These are phyloP conservation scores for Pantherophis alleghaniensis DNA, from an alignment of 2,797 vertebrate genomes.

Conservation along the genomic window DNA sequence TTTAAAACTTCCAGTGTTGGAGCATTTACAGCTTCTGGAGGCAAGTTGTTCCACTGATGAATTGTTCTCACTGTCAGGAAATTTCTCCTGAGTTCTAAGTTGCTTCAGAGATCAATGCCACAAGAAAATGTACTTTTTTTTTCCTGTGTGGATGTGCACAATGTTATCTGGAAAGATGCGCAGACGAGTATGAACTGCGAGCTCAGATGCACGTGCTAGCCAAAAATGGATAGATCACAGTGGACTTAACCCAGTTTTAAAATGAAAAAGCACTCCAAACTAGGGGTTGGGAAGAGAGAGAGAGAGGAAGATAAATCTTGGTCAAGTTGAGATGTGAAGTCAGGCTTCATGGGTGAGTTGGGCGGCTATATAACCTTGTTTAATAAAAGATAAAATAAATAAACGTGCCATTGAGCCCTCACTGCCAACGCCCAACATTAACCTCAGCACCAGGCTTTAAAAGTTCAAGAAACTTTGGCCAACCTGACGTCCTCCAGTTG, in stretches of 20 bases:
- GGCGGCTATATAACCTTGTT: not conserved
- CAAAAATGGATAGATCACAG: not conserved
- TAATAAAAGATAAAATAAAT: not conserved
- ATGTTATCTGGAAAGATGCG: not conserved
- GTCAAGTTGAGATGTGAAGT: not conserved
- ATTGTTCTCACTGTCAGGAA: too few species aligned
- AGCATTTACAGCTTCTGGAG: too few species aligned
- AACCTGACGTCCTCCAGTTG: not conserved
- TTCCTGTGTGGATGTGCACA: accelerated
- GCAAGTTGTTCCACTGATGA: too few species aligned
- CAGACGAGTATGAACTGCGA: not conserved
- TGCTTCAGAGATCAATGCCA: too few species aligned
- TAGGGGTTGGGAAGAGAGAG: not conserved
- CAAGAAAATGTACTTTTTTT: not conserved
- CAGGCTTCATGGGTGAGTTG: not conserved
- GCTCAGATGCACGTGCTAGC: not conserved
- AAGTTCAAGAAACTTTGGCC: not conserved
- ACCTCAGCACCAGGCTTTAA: not conserved
- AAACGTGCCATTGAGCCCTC: not conserved
- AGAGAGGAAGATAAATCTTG: not conserved
- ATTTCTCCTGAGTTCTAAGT: too few species aligned
- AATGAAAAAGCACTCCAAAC: not conserved
- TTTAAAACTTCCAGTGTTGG: too few species aligned
- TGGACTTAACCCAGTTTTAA: not conserved
- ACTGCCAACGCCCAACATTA: not conserved